phyloP scores from a whole-genome alignment of 1,140 invertebrate species.

The Parapsyche elsis region DNA sequence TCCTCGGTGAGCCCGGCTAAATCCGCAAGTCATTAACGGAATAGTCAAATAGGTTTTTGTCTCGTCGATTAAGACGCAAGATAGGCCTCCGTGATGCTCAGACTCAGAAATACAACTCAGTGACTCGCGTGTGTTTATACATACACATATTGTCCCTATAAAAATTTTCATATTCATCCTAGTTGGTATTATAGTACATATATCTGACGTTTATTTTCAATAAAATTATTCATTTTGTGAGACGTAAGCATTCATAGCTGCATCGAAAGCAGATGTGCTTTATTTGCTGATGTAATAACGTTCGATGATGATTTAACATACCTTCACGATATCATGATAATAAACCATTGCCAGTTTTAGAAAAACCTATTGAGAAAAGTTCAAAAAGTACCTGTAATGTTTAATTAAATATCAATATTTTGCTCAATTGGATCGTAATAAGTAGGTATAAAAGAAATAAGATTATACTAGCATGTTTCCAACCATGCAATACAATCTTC shows the following conservation, averaged over 20 bases:
- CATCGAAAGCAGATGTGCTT: neutral
- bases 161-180: neutral
- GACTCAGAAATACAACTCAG: too few species aligned
- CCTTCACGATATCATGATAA: too few species aligned
- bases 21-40: conserved; percentile 37
- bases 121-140: neutral
- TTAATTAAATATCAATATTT: too few species aligned
- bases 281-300: neutral
- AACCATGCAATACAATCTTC: too few species aligned
- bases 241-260: neutral
- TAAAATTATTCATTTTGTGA: neutral
- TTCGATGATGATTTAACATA: too few species aligned
- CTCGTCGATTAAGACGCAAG: neutral
- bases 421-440: too few species aligned
- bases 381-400: too few species aligned
- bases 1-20: neutral
- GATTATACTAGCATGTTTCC: too few species aligned
- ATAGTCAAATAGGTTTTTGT: conserved; percentile 15
- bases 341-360: too few species aligned
- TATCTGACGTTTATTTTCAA: conserved; percentile 19
- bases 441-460: too few species aligned
- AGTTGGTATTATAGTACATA: neutral
- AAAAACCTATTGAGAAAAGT: too few species aligned
- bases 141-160: neutral
- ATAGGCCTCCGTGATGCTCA: neutral